phyloP scores from a whole-genome alignment of 1,140 invertebrate genomes.

The Reticulitermes speratus region DNA sequence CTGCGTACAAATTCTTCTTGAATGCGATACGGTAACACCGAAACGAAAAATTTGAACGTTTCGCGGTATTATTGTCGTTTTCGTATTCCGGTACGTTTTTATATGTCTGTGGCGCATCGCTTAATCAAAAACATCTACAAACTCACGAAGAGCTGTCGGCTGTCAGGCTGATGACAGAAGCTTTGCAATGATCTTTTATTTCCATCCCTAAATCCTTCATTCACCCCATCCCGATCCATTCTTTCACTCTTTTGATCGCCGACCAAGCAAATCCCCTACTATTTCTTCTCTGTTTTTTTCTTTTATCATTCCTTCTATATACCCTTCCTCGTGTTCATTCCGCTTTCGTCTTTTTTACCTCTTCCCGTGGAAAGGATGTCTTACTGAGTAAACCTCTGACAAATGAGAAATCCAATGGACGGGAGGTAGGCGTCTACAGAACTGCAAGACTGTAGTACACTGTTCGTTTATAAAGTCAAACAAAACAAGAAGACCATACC shows the following conservation, averaged over 20 bases:
- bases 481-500: no score
- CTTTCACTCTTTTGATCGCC: not conserved
- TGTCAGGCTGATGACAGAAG: slow-evolving; percentile 4
- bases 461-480: no score
- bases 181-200: not conserved
- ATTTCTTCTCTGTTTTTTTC: not conserved
- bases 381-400: not conserved
- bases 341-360: not conserved
- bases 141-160: not conserved
- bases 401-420: no score
- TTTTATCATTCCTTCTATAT: not conserved
- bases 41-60: not conserved
- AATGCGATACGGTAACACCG: not conserved
- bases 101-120: not conserved
- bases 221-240: not conserved
- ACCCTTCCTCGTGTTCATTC: not conserved
- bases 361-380: not conserved
- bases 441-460: no score
- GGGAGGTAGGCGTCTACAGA: no score
- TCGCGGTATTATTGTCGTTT: not conserved
- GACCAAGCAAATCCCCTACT: slow-evolving; percentile 8
- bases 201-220: not conserved
- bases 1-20: not conserved
- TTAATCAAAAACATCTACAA: not conserved
- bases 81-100: not conserved